Evolutionary conservation across 2,888 invertebrate genomes (phyloP).

Genomic region (Entomobrya proxima): DNA sequence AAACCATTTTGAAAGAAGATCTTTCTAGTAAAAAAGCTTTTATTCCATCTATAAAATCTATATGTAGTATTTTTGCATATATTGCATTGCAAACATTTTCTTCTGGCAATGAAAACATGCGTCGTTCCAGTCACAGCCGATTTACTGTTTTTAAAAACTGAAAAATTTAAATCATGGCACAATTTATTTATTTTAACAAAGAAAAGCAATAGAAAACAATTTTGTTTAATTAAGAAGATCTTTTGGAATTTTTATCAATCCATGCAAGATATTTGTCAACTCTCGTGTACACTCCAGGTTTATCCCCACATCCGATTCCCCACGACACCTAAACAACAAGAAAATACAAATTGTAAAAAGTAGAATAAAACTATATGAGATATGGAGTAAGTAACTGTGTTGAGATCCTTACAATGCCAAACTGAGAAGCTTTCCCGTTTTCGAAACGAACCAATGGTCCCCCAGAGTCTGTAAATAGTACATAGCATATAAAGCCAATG

Average conservation of each 20-base stretch:
- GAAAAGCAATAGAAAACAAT: neutral
- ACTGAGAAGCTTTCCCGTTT: slow-evolving; percentile 39
- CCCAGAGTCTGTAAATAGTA: slow-evolving; percentile 30
- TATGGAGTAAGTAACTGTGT: neutral
- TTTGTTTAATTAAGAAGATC: neutral
- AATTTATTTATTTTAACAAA: neutral
- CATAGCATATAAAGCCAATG: neutral
- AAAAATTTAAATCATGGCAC: too few relatives aligned
- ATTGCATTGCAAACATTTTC: too few relatives aligned
- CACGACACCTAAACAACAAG: slow-evolving; percentile 42
- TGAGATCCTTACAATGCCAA: slow-evolving; percentile 51
- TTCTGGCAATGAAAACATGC: too few relatives aligned
- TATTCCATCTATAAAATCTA: too few relatives aligned
- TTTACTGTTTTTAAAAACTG: too few relatives aligned
- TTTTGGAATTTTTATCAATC: slow-evolving; percentile 85
- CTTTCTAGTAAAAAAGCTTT: too few relatives aligned
- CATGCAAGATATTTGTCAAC: slow-evolving; percentile 89
- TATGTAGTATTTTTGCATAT: too few relatives aligned
- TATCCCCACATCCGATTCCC: slow-evolving; percentile 79
- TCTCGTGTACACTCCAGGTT: slow-evolving; percentile 92
- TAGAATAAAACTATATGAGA: neutral
- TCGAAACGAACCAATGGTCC: slow-evolving; percentile 21
- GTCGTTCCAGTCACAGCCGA: too few relatives aligned
- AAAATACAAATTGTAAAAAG: neutral
- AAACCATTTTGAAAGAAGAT: too few relatives aligned